Evolutionary conservation across 2,888 invertebrate genomes (phyloP), one percentile per base, ranked within the genome.

Genomic region (Polymixis lichenea): DNA sequence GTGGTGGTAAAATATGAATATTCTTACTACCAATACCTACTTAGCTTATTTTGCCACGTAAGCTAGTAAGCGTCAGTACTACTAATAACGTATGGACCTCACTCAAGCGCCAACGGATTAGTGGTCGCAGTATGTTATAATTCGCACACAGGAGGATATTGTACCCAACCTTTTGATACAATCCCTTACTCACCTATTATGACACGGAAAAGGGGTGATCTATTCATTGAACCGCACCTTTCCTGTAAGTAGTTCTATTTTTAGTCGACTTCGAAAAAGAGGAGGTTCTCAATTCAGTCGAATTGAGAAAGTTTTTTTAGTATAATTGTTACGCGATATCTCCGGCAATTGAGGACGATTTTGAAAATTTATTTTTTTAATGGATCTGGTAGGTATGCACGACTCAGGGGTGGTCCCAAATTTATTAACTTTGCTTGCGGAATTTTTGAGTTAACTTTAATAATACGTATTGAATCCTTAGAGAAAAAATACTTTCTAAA

Each of bases 171-270:
- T 64, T 49, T 49, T 32, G 11, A 67, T n/a, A 38, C 4, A n/a
- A 67, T 67, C 32, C 67, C 55, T 32, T 55, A 55, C 55, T 55
- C 38, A 72, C 25, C 25, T 43, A 51, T 72, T 38, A 38, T 22
- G 19, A 64, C 49, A 71, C 28, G 32, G 62, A 64, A 53, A 71
- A 43, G 4, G 51, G 15, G 9, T 65, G 5, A 38, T 11, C 25
- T 25, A 38, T 53, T 65, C 51, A 65, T 65, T 38, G n/a, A 71
- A 51, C 66, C 51, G 22, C 22, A 19, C 15, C 22, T 53, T 67
- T 67, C 2, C 19, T 55, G n/a, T 25, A 67, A 9, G n/a, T 8
- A 15, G 55, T 43, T 56, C 13, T 46, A 46, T 46, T 46, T 46
- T 46, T 46, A 46, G 6, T 13, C 43, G 11, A 46, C 11, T 11